phyloP scores from a whole-genome alignment of 2,797 vertebrate species.

The Harpagifer antarcticus region DNA sequence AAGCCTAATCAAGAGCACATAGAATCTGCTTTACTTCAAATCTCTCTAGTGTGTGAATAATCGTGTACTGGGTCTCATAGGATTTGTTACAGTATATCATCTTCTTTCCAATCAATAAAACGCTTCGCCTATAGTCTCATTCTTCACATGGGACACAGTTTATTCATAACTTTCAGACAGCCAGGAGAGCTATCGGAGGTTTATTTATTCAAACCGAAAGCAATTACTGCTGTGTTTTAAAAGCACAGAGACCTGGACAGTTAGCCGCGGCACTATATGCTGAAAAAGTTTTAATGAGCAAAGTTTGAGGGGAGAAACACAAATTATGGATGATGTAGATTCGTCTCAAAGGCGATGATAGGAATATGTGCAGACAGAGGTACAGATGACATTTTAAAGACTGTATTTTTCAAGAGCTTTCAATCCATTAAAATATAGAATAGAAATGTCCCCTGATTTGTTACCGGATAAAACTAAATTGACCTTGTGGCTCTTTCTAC shows the following conservation, averaged over 20 bases:
- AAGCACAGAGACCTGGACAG: conserved; percentile 56
- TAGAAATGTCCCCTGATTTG: neutral
- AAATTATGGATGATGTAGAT: conserved; percentile 11
- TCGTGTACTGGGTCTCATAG: no score
- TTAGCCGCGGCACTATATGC: conserved; percentile 39
- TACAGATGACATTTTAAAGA: no score
- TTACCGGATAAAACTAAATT: conserved; percentile 6
- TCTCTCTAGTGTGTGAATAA: no score
- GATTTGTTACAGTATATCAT: no score
- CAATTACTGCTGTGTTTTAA: conserved; percentile 62
- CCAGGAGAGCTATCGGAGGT: conserved; percentile 43
- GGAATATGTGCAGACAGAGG: neutral
- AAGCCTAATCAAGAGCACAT: no score
- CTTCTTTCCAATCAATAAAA: no score
- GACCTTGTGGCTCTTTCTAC: conserved; percentile 25
- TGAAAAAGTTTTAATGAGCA: conserved; percentile 66
- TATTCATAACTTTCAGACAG: conserved; percentile 29
- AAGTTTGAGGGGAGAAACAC: conserved; percentile 42
- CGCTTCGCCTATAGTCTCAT: no score
- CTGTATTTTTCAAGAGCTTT: conserved; percentile 2
- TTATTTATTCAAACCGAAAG: conserved; percentile 62
- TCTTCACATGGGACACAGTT: no score
- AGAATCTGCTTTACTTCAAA: no score
- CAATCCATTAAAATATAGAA: neutral
- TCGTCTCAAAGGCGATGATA: neutral